Evolutionary conservation across 2,113 vertebrate genomes (phyloP), one percentile per base, ranked within the genome.

Genomic region (Varanus komodoensis): DNA sequence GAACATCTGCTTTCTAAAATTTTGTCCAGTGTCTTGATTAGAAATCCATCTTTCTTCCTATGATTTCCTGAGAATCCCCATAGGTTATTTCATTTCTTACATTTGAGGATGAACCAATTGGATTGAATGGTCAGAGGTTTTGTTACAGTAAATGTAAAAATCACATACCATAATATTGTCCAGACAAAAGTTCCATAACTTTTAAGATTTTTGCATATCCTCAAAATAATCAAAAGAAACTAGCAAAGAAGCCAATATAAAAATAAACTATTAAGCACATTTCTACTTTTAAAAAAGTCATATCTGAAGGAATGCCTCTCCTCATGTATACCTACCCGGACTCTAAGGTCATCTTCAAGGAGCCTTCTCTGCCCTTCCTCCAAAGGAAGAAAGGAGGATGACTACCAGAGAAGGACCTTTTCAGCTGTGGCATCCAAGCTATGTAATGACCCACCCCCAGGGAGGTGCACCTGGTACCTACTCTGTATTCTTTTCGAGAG

Each of bases 61-160:
- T 54, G 90, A 94, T 92, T 84, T 74, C 54, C 68, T 84, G 61
- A 38, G 91, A 82, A 61, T 93, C 92, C 92, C 92, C 90, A 82
- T 64, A 90, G 82, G 82, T 34, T 27, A 27, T 48, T 79, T 75
- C 73, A 75, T 12, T 86, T 89, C 89, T 92, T 90, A 79, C 92
- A 83, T 84, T 91, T 89, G 84, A 92, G 61, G 64, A 93, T 93
- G 92, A 91, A 93, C 77, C 82, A 91, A 82, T 34, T 83, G 32
- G 79, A 82, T 88, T 79, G 84, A 14, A 91, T 29, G 8, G 44
- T 84, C 44, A 91, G 94, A 93, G 44, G 79, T 0, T 0, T 68
- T 52, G 52, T 32, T 48, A 92, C 88, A 83, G 50, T 91, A 90
- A 87, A 19, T 82, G 67, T 84, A 77, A 79, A 38, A 50, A 75